A percentile compares a stretch with the other conserved stretches of the same genome.
Evolutionary conservation across 1,140 invertebrate genomes (phyloP).

Genomic region (Megathymus violae): DNA sequence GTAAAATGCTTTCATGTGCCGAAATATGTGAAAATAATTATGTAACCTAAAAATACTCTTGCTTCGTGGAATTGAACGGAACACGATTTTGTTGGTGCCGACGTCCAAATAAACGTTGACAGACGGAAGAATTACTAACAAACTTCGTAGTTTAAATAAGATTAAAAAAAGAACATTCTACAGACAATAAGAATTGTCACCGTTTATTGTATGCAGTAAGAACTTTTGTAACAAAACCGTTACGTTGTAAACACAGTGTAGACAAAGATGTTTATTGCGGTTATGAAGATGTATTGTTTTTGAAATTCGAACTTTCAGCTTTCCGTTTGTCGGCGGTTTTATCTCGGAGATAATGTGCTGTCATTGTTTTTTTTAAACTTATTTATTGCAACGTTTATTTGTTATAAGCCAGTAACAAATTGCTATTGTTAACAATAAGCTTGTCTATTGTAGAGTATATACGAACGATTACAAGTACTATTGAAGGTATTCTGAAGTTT

Average conservation of each 20-base stretch:
- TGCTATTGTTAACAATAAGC: constrained; percentile 2
- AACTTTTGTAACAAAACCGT: constrained; percentile 36
- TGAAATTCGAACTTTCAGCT: constrained; percentile 35
- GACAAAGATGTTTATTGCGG: constrained; percentile 54
- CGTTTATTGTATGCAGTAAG: neutral
- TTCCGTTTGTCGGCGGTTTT: constrained; percentile 7
- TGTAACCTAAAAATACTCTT: constrained; percentile 5
- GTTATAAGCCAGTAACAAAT: constrained; percentile 1
- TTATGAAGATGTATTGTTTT: constrained; percentile 41
- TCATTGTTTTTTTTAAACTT: constrained; percentile 6
- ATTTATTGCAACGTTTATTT: constrained; percentile 4
- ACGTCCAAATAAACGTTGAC: constrained; percentile 4
- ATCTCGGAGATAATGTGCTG: neutral
- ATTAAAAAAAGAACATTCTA: neutral
- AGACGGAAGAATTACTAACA: neutral
- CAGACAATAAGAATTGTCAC: constrained; percentile 1
- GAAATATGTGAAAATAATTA: neutral
- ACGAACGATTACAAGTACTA: too few relatives aligned
- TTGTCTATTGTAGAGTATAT: constrained; percentile 5
- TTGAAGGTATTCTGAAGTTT: too few relatives aligned
- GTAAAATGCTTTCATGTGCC: neutral
- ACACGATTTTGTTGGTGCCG: constrained; percentile 8
- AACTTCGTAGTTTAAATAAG: constrained; percentile 4
- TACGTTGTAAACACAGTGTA: constrained; percentile 35
- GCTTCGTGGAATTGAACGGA: constrained; percentile 24